Evolutionary conservation across 2,797 vertebrate genomes (phyloP), one percentile per base, ranked within the genome.

Genomic region (Allobates femoralis): DNA sequence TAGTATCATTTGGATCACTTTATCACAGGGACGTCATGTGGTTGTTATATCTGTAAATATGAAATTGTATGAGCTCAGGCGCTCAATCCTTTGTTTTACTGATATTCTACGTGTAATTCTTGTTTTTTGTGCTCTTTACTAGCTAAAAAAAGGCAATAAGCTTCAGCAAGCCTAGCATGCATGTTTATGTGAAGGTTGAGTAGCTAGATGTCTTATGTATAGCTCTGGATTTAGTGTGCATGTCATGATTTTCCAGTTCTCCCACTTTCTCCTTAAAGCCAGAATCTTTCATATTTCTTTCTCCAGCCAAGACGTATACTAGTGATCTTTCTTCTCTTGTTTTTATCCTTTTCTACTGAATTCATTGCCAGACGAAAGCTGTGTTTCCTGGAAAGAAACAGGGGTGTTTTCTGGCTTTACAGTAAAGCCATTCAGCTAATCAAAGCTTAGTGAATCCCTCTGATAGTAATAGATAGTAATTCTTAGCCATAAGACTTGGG

Each of bases 361-460:
- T 41, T 79, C 21, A 60, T 28, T 60, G 56, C 77, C 55, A 60
- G 55, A 32, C n/a, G 58, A 79, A n/a, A 28, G 56, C 77, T 41
- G 23, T 60, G 53, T 41, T 79, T 79, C 77, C 77, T 37, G 56
- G 77, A 79, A 79, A 60, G 55, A 79, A 79, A 79, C 77, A 37
- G 55, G 56, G 55, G 77, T 79, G 77, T 37, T 79, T 58, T 26
- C 77, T 79, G 77, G 77, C 55, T 79, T 79, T 79, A 79, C 77
- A 60, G 56, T 79, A 79, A 62, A 79, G 55, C 77, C 77, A 79
- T 79, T 79, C 56, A 26, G 77, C 77, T 79, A 79, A 79, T 79
- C 55, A 79, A 79, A 79, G 77, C 77, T 79, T 79, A 79, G 55
- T 46, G 77, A 79, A 79, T 60, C 55, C 77, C 77, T 79, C 55